Evolutionary conservation across 2,888 invertebrate species (phyloP), one percentile per base, ranked within the genome.

Genomic region (Mycalesis mineus): DNA sequence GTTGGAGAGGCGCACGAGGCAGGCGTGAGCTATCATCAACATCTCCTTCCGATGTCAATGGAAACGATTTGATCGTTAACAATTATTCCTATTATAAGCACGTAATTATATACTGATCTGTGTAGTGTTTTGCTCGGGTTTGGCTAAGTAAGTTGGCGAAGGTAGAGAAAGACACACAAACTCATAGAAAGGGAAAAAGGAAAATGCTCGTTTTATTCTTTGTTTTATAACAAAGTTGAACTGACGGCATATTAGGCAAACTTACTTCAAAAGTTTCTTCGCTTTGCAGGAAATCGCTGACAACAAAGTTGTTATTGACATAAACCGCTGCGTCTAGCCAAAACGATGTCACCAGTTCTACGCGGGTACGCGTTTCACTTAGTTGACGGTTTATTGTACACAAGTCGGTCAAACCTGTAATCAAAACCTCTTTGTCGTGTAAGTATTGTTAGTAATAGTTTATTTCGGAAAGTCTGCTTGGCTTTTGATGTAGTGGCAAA

Each of bases 301-400:
- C 63, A 3, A 82, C 74, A 61, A 88, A 89, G 62, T 84, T 82
- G 53, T 88, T 89, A 67, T 88, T 88, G 40, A 84, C 73, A 52
- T 75, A 87, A 29, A 80, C 57, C 0, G 88, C 81, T 5, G 86
- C 84, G 2, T 88, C 84, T 58, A 80, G 78, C 77, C 83, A 85
- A 61, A 73, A 83, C 0, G 88, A 87, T 1, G 88, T 80, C 3
- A 71, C 65, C 6, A 89, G 57, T 58, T 88, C 87, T 1, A 88
- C 80, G 1, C 84, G 78, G 1, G 82, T 84, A 36, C 88, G 75
- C 0, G 83, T 82, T 60, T 78, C 82, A 45, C 84, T 80, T 13
- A 89, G 67, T 61, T 88, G 88, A 1, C 86, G 82, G 61, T 77
- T 79, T 56, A 87, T 79, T 0, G 73, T 64, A 58, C 82, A 82